These are phyloP conservation scores for Paramisgurnus dabryanus DNA, from an alignment of 2,113 vertebrate species.

Conservation along the genomic window DNA sequence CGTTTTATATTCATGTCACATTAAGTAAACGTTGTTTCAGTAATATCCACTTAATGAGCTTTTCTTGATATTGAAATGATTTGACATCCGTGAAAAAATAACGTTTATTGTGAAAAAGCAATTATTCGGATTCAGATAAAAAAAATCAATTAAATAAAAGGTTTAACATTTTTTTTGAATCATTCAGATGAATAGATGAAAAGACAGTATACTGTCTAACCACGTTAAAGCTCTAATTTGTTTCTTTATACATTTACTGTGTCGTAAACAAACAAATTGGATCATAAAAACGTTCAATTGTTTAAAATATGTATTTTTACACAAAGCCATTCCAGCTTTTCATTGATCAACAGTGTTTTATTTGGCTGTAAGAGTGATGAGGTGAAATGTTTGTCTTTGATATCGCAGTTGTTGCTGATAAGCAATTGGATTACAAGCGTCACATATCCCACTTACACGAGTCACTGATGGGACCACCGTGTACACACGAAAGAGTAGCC, in stretches of 20 bases:
- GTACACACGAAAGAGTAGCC: too few species aligned
- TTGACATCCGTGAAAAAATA: constrained; percentile 31
- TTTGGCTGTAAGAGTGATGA: constrained; percentile 14
- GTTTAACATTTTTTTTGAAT: too few species aligned
- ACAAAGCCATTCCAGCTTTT: not conserved
- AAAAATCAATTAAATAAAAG: too few species aligned
- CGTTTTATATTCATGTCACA: constrained; percentile 61
- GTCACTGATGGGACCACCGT: too few species aligned
- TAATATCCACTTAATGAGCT: constrained; percentile 58
- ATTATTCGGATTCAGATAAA: not conserved
- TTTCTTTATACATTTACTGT: too few species aligned
- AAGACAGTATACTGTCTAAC: too few species aligned
- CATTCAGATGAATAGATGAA: too few species aligned
- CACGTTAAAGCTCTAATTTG: too few species aligned
- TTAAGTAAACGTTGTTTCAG: constrained; percentile 64
- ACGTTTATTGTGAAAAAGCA: not conserved
- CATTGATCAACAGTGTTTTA: not conserved
- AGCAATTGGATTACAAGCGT: constrained; percentile 46
- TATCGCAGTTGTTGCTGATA: constrained; percentile 24
- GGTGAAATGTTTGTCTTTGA: constrained; percentile 54
- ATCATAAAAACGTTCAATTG: not conserved
- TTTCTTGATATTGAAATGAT: constrained; percentile 71
- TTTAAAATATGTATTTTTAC: not conserved
- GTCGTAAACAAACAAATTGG: not conserved
- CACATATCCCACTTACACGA: constrained; percentile 43